Percentiles rank a stretch among this genome's conserved stretches.
Conservation (phyloP, 2,113 vertebrate genomes). For the Leptobrachium ailaonicum region DNA sequence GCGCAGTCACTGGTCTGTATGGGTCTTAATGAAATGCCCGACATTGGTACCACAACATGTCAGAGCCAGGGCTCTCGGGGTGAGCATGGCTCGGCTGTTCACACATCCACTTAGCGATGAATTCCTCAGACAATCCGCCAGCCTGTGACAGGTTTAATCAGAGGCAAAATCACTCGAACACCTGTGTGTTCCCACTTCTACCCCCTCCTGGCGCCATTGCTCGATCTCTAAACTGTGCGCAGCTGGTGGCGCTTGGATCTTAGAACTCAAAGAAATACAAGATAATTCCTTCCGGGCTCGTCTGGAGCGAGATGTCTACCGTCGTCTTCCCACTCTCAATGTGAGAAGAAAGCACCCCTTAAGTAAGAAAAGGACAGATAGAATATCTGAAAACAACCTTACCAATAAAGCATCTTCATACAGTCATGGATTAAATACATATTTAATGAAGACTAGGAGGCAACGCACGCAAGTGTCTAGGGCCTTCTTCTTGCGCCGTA, state of each 20-base stretch:
- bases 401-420: too few relatives aligned
- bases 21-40: not conserved
- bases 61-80: not conserved
- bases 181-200: not conserved
- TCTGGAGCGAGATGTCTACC: not conserved
- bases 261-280: not conserved
- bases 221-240: slow-evolving; percentile 13
- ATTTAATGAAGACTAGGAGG: too few relatives aligned
- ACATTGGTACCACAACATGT: not conserved
- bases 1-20: not conserved
- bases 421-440: too few relatives aligned
- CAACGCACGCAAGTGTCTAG: too few relatives aligned
- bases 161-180: slow-evolving; percentile 20
- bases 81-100: not conserved
- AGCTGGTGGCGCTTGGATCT: slow-evolving; percentile 10
- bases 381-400: too few relatives aligned
- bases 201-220: slow-evolving; percentile 11
- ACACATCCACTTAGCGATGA: slow-evolving; percentile 1
- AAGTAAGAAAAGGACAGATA: too few relatives aligned
- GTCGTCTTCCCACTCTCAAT: not conserved
- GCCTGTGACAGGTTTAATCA: slow-evolving; percentile 33
- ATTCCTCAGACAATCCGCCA: slow-evolving; percentile 7
- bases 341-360: too few relatives aligned
- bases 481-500: too few relatives aligned
- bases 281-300: not conserved